phyloP scores from a whole-genome alignment of 2,113 vertebrate genomes.

The Aramus guarauna region DNA sequence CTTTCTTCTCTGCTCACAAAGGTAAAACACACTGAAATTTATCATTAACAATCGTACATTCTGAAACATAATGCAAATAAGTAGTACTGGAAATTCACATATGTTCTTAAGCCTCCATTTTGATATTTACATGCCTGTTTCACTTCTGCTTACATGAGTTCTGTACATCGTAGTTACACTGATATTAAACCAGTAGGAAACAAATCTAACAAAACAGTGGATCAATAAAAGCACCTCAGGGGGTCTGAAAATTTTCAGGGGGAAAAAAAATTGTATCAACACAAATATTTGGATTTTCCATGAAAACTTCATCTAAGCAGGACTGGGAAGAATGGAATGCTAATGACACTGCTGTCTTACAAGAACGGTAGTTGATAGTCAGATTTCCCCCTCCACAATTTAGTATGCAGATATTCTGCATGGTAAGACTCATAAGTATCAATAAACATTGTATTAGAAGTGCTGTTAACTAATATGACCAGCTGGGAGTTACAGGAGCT shows the following conservation, averaged over 20 bases:
- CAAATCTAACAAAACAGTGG: neutral
- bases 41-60: neutral
- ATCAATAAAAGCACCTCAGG: neutral
- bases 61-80: neutral
- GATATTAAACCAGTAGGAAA: neutral
- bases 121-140: neutral
- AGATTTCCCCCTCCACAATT: neutral
- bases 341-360: neutral
- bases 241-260: neutral
- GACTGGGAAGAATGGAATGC: neutral
- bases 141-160: neutral
- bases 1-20: neutral
- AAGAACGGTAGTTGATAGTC: neutral
- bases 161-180: neutral
- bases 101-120: neutral
- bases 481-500: neutral
- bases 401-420: neutral
- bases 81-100: neutral
- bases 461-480: neutral
- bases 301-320: neutral
- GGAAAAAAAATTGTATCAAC: neutral
- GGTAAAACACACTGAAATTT: neutral
- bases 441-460: neutral
- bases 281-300: neutral
- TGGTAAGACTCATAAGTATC: neutral